Evolutionary conservation across 1,140 invertebrate genomes (phyloP).

Genomic region (Myzus persicae): DNA sequence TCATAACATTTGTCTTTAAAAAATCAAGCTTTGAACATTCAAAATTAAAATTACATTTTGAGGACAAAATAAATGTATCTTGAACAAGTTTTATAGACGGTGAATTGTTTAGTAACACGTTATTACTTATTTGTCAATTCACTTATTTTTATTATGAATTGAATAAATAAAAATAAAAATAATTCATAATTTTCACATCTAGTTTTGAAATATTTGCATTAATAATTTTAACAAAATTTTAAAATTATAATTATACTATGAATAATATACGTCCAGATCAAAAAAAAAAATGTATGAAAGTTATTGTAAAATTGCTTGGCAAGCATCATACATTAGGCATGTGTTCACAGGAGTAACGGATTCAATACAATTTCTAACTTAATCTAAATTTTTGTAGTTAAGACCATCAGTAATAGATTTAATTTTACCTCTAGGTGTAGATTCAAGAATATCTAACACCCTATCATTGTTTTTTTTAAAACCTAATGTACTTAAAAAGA

Average conservation of each 20-base stretch:
- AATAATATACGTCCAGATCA: background rate
- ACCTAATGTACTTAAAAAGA: too few species aligned
- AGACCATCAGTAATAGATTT: too few species aligned
- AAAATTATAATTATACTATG: background rate
- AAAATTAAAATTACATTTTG: too few species aligned
- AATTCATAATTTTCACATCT: background rate
- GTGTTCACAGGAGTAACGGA: background rate
- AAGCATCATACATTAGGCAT: background rate
- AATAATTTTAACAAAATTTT: background rate
- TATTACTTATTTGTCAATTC: background rate
- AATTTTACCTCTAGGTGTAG: too few species aligned
- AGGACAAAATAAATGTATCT: background rate
- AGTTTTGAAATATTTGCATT: background rate
- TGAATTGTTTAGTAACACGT: background rate
- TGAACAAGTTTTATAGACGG: background rate
- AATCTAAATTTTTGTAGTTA: too few species aligned
- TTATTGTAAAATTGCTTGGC: background rate
- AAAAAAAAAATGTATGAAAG: constrained; percentile 8
- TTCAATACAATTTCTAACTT: too few species aligned
- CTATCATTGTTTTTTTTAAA: too few species aligned
- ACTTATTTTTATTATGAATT: background rate
- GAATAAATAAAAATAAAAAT: background rate
- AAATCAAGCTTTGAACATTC: too few species aligned
- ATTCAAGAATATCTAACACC: too few species aligned
- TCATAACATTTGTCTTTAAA: too few species aligned